Base-by-base conservation (phyloP, 1,140 invertebrate genomes). In the Rhagoletis pomonella region DNA sequence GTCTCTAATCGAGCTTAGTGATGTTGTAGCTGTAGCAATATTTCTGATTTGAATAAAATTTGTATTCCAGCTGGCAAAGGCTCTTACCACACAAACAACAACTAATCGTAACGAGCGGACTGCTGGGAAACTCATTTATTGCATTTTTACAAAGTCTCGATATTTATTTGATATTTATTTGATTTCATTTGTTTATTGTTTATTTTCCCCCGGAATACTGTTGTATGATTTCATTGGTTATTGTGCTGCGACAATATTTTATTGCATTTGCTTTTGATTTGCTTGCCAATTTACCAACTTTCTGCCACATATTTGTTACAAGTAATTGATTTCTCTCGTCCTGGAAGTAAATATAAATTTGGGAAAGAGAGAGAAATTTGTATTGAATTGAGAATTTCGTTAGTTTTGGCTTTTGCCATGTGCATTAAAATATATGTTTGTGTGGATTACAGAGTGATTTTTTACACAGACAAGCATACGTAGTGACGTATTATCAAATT, bases 281-380 rank as follows among this genome's bases (percentile, higher is more conserved):
- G 69, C 17, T 55, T 81, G 44, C 47, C 17, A 29, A 89, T 91
- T 91, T 90, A 93, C 92, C 91, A 93, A 88, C n/a, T 90, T 93
- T 97, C 85, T 98, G 95, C 97, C 97, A 98, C 91, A 97, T 97
- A 92, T 98, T 98, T n/a, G 97, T 97, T 14, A 97, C 98, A 77
- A 98, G 93, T 89, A 96, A 94, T 93, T 96, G 96, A 93, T 96
- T 96, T 93, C 96, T 96, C 93, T 96, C 96, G 90, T 96, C 96
- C 96, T 96, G 94, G 60, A 94, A 94, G 84, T 90, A 91, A 89
- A 96, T 81, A 58, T 87, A 50, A 0, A 47, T 58, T n/a, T n/a
- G n/a, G n/a, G n/a, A n/a, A 86, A 29, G n/a, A n/a, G 17, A 39
- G 39, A 77, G 4, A 19, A 4, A 77, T 77, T 50, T 12, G 10